Percentiles rank a stretch among this genome's conserved stretches.
phyloP scores from a whole-genome alignment of 2,113 vertebrate species.

The Gambusia holbrooki region DNA sequence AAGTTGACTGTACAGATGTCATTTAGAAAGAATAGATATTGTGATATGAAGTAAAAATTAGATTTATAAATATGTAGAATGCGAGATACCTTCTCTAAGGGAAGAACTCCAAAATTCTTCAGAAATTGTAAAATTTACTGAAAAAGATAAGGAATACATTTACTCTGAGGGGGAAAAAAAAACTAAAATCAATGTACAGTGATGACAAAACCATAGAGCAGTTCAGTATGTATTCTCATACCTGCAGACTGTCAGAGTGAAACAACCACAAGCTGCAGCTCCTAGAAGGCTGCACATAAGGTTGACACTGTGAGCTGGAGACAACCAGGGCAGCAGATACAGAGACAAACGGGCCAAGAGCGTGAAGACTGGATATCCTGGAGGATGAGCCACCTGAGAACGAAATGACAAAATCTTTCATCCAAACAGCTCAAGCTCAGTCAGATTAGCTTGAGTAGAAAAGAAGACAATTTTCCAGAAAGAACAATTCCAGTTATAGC shows the following conservation, averaged over 20 bases:
- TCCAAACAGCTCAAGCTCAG: too few relatives aligned
- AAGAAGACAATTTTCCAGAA: too few relatives aligned
- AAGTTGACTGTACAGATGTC: too few relatives aligned
- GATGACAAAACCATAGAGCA: not conserved
- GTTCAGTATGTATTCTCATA: constrained; percentile 47
- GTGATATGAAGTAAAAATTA: too few relatives aligned
- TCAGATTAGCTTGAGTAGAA: too few relatives aligned
- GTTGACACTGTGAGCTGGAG: constrained; percentile 88
- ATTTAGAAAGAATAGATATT: too few relatives aligned
- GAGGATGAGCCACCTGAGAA: constrained; percentile 93
- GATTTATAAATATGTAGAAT: not conserved
- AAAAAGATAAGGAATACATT: not conserved
- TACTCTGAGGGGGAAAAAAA: not conserved
- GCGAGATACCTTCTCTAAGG: not conserved
- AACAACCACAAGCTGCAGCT: constrained; percentile 85
- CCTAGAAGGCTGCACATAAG: constrained; percentile 87
- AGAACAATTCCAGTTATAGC: too few relatives aligned
- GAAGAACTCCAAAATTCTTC: too few relatives aligned
- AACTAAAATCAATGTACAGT: not conserved
- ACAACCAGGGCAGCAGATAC: constrained; percentile 80
- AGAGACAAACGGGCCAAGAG: constrained; percentile 83
- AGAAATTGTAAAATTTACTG: not conserved
- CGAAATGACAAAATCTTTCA: constrained; percentile 5
- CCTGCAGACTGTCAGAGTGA: constrained; percentile 93
- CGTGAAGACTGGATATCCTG: constrained; percentile 95